Evolutionary conservation across 2,888 invertebrate species (phyloP), one percentile per base, ranked within the genome.

Genomic region (Drosophila crucigera): DNA sequence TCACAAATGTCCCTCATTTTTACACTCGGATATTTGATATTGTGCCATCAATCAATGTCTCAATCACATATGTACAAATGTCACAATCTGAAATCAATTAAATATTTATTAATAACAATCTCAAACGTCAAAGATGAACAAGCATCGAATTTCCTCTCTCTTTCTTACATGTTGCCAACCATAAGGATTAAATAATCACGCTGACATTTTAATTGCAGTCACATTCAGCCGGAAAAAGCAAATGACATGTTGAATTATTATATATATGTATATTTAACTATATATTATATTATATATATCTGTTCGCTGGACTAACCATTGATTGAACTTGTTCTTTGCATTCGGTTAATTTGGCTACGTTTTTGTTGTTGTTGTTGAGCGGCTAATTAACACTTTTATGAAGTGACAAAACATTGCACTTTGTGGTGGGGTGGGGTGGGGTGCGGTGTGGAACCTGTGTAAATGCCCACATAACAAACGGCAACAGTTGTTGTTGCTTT

Each of bases 321-420:
- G 14, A 4, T 16, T 10, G 4, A 22, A 30, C n/a, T 30, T 56
- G 30, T n/a, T 37, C n/a, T 37, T 28, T 16, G 14, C 14, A 22
- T 22, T 22, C 22, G 16, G 9, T 30, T 39, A 39, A 28, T 39
- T 30, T 7, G 0, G 16, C 31, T 19, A 31, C 10, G n/a, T n/a
- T 43, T 14, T 63, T 64, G 28, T 39, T 43, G 52, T 68, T 67
- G 60, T 83, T 67, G 70, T 67, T 71, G 64, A 65, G 54, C 55
- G 53, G 73, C 79, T 84, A 87, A 89, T 86, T 89, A 84, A 86
- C 75, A 76, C 73, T 64, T 81, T 73, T 71, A 71, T 68, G 50
- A 69, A 71, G 70, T 80, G 80, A 37, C 82, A 66, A 30, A 79
- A 83, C 75, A 65, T 70, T 47, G 49, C 7, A 25, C 47, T 50